phyloP scores from a whole-genome alignment of 2,888 invertebrate species.

The Drosophila kuntzei region DNA sequence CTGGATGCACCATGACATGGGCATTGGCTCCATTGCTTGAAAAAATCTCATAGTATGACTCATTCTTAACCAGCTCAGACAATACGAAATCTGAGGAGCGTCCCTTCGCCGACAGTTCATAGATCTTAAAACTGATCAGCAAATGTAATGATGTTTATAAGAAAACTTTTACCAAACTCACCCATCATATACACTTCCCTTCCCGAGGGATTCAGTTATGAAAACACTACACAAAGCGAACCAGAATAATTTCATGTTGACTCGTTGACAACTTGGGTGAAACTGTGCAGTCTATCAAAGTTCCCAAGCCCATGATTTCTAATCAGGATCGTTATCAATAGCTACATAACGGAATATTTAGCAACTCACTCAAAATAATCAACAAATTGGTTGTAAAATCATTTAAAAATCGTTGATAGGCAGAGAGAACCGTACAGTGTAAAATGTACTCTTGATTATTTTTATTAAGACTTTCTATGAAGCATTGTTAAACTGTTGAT shows the following conservation, averaged over 20 bases:
- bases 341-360: conserved; percentile 1
- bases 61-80: conserved; percentile 46
- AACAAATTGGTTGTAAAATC: conserved; percentile 45
- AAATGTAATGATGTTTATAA: background rate
- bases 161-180: conserved; percentile 12
- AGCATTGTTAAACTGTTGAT: background rate
- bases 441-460: background rate
- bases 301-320: conserved; percentile 21
- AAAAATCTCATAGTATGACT: conserved; percentile 63
- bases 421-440: background rate
- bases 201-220: conserved; percentile 16
- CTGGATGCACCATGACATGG: conserved; percentile 73
- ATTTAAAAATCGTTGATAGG: conserved; percentile 11
- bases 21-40: conserved; percentile 26
- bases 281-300: conserved; percentile 21
- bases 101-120: conserved; percentile 49
- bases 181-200: conserved; percentile 56
- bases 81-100: conserved; percentile 33
- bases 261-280: conserved; percentile 21
- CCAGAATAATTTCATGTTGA: conserved; percentile 49
- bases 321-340: conserved; percentile 31
- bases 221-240: conserved; percentile 13
- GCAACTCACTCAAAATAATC: conserved; percentile 32
- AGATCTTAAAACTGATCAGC: conserved; percentile 71
- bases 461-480: conserved; percentile 3